Conservation (phyloP, 2,113 vertebrate genomes). For the Petrocephalus microphthalmus region DNA sequence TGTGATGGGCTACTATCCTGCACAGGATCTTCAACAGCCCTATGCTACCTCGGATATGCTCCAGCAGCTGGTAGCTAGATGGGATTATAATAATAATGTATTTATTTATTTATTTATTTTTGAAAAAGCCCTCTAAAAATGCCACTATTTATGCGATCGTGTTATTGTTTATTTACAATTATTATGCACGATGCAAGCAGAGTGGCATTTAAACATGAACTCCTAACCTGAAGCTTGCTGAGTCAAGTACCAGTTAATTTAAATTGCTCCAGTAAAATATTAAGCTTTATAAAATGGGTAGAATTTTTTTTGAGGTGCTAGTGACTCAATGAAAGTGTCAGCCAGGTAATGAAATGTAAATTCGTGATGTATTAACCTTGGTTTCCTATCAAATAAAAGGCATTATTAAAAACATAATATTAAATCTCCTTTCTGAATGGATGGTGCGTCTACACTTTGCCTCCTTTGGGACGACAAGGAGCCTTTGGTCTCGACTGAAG, state of each 20-base stretch:
- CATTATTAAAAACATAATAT: background rate
- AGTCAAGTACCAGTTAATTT: background rate
- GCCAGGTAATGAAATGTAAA: conserved; percentile 2
- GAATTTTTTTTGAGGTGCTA: background rate
- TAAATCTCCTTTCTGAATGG: background rate
- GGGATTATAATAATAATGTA: background rate
- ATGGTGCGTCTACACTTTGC: background rate
- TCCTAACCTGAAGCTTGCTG: background rate
- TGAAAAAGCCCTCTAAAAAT: background rate
- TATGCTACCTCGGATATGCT: background rate
- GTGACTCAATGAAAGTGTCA: background rate
- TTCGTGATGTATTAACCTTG: background rate
- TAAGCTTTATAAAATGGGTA: background rate
- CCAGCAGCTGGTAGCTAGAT: background rate
- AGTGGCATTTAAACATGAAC: background rate
- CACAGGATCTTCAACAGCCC: background rate
- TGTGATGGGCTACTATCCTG: background rate
- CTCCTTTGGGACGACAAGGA: background rate
- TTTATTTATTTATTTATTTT: background rate
- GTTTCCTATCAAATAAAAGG: background rate
- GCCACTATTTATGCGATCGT: background rate
- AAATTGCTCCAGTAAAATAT: background rate
- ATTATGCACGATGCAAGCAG: background rate
- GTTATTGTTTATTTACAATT: conserved; percentile 7
- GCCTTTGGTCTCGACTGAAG: background rate